Base-by-base conservation (phyloP, 53 echinoderm and acorn worm genomes). In the Henricia sp. region DNA sequence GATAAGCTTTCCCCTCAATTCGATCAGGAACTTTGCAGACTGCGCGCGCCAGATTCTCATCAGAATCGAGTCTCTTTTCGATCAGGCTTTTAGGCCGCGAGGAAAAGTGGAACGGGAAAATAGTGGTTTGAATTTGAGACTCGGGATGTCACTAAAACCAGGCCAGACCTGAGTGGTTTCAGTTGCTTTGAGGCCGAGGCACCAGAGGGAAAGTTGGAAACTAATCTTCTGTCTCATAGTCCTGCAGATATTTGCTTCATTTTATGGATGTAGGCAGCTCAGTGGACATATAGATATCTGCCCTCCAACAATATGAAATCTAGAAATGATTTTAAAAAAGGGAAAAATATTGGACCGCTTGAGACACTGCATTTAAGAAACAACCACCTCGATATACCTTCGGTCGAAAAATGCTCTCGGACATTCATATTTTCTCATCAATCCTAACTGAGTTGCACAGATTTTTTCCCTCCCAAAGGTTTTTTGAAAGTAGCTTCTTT, bases 1-100 rank as follows among this genome's bases (percentile, higher is more conserved):
- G 50, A 80, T 80, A 60, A 41, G 27, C 50, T 80, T 6, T 21
- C 50, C 46, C 63, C 63, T 34, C n/a, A 48, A 63, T 80, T 72
- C 33, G 33, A 36, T 72, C 36, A 13, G 1, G 12, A n/a, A n/a
- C n/a, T n/a, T n/a, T n/a, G n/a, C n/a, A n/a, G n/a, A n/a, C n/a
- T n/a, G n/a, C n/a, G n/a, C n/a, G n/a, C n/a, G n/a, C n/a, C n/a
- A n/a, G n/a, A n/a, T n/a, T n/a, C n/a, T n/a, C n/a, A n/a, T n/a
- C n/a, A n/a, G n/a, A n/a, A n/a, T n/a, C n/a, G 13, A 33, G 25
- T 70, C 28, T 40, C 25, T 40, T 70, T 23, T 36, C 44, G 28
- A 43, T 64, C 65, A 14, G 67, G 44, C 48, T 37, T 37, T 38
- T 25, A 41, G 26, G 54, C 41, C 17, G 9, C 12, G 62, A 70